Evolutionary conservation across 2,113 vertebrate genomes (phyloP).

Genomic region (Clarias magur): DNA sequence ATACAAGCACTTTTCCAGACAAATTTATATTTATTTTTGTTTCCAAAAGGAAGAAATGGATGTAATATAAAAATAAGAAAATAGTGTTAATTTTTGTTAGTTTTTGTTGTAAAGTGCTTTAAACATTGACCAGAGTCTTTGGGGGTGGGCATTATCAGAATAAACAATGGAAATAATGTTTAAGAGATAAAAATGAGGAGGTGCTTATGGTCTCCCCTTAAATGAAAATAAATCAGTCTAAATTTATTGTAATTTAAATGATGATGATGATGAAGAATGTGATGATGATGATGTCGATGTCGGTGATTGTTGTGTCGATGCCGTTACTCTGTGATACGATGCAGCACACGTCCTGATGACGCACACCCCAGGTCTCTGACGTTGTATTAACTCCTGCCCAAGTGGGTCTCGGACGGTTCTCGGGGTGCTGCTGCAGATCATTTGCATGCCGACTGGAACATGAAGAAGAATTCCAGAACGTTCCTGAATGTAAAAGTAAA

Average conservation of each 20-base stretch:
- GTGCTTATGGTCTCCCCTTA: not conserved
- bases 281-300: not conserved
- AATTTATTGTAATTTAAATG: not conserved
- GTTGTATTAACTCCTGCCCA: not conserved
- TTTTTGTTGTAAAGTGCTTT: slow-evolving; percentile 21
- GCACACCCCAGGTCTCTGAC: not conserved
- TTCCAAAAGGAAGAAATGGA: slow-evolving; percentile 31
- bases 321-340: slow-evolving; percentile 16
- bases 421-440: slow-evolving; percentile 13
- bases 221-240: not conserved
- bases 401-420: slow-evolving; percentile 13
- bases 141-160: not conserved
- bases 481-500: slow-evolving; percentile 1
- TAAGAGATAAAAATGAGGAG: not conserved
- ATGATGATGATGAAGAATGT: slow-evolving; percentile 10
- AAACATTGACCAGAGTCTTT: not conserved
- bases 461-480: slow-evolving; percentile 22
- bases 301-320: slow-evolving; percentile 28
- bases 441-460: slow-evolving; percentile 44
- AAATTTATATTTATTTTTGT: slow-evolving; percentile 56
- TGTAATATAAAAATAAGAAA: slow-evolving; percentile 36
- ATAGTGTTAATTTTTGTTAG: slow-evolving; percentile 31
- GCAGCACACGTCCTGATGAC: not conserved
- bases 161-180: not conserved
- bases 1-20: slow-evolving; percentile 58